Percentiles rank a stretch among this genome's conserved stretches.
phyloP scores from a whole-genome alignment of 2,113 vertebrate species.

The Cyanistes caeruleus region DNA sequence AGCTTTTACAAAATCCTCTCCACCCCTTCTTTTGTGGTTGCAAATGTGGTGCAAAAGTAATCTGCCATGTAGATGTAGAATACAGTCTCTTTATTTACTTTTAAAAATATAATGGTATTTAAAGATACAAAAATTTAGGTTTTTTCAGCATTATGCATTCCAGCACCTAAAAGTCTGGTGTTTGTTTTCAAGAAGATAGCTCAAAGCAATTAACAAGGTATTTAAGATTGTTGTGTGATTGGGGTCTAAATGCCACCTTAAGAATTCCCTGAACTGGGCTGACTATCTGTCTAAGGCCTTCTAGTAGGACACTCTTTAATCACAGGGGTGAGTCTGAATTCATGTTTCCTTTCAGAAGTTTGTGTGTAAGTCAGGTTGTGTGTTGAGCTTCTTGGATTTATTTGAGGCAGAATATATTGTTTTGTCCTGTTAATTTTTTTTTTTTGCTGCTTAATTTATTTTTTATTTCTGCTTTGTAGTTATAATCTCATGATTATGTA shows the following conservation, averaged over 20 bases:
- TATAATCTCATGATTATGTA: neutral
- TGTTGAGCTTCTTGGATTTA: neutral
- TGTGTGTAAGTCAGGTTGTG: neutral
- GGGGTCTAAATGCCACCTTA: neutral
- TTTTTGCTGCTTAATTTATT: neutral
- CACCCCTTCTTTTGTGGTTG: neutral
- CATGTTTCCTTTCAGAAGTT: neutral
- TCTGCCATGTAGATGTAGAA: neutral
- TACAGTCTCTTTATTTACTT: neutral
- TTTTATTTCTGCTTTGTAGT: neutral
- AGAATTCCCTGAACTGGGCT: neutral
- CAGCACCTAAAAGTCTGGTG: neutral
- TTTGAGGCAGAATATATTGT: neutral
- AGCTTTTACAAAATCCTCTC: neutral
- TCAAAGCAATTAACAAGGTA: neutral
- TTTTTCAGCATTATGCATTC: neutral
- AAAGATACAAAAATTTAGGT: neutral
- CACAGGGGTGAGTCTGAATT: neutral
- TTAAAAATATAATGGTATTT: neutral
- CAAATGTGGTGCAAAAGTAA: neutral
- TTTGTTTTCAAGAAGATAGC: neutral
- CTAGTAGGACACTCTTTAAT: neutral
- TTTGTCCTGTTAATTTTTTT: too few species aligned
- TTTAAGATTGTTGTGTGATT: neutral
- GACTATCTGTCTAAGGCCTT: neutral